These are phyloP conservation scores for Callaeas wilsoni DNA, from an alignment of 2,113 vertebrate species.

Conservation along the genomic window DNA sequence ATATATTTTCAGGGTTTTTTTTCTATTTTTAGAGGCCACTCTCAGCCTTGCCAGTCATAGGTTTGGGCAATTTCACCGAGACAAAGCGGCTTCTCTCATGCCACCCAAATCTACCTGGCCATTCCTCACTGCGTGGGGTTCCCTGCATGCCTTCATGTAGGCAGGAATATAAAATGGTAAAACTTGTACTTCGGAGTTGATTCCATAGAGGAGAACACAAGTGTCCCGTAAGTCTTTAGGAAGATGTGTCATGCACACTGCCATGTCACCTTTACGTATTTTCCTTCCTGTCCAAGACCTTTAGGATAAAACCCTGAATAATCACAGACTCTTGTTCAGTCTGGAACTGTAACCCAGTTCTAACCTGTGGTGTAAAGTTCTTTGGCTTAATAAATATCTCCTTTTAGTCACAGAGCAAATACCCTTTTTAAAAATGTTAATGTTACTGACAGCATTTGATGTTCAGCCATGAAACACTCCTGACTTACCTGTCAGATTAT, in stretches of 20 bases:
- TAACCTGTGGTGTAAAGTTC: not conserved
- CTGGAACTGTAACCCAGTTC: not conserved
- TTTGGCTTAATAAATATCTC: not conserved
- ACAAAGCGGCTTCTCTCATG: not conserved
- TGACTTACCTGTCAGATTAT: not conserved
- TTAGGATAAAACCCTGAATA: not conserved
- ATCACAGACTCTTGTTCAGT: not conserved
- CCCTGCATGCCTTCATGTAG: not conserved
- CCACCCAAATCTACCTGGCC: not conserved
- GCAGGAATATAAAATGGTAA: not conserved
- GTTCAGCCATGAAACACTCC: not conserved
- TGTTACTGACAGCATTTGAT: not conserved
- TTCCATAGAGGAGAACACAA: not conserved
- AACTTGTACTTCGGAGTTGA: not conserved
- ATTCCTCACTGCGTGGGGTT: not conserved
- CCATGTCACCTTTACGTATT: not conserved
- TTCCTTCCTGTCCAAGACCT: not conserved
- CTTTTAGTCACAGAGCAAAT: not conserved
- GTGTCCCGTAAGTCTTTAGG: not conserved
- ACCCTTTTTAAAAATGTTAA: not conserved
- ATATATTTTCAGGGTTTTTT: rapidly evolving
- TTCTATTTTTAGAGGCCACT: not conserved
- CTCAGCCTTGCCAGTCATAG: not conserved
- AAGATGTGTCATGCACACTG: not conserved
- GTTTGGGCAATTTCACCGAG: not conserved